Base-by-base conservation (phyloP, 2,113 vertebrate genomes). In the Trogon surrucura region DNA sequence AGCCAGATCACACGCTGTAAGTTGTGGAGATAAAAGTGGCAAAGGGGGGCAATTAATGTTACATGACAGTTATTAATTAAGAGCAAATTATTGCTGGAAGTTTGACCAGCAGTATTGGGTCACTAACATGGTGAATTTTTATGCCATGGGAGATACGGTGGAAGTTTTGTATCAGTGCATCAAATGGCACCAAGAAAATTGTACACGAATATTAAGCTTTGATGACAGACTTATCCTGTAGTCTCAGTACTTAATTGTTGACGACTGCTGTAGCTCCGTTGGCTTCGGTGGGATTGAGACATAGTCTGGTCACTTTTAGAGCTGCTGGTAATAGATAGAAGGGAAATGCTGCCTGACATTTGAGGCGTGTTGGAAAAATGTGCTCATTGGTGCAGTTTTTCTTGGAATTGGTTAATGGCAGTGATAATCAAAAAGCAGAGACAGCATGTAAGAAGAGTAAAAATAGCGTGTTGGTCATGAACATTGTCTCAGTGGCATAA, bases 361-460 rank as follows among this genome's bases (percentile, higher is more conserved):
- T 83, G 71, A 38, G 50, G 91, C 30, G 7, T 75, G 89, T 69
- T 32, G 65, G 93, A 93, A 92, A 82, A 96, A 96, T 4, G 44
- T 86, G n/a, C 56, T 96, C 96, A 95, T 91, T 92, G 95, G 86
- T 72, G 85, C 93, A 96, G 47, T 93, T 80, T 56, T 83, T 89
- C 75, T 72, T 85, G 80, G 71, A 60, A 51, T 96, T 90, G 83
- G 41, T 96, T 96, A 95, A 88, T 95, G 93, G 64, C 41, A 93
- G 89, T 88, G 93, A 73, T 96, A 96, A 97, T 95, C 89, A 95
- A 95, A 94, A 95, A 91, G 80, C 85, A 97, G 89, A 90, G 88
- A 88, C 69, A 67, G 89, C 91, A 95, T 89, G 70, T 97, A 95
- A 97, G 97, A 97, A 85, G 84, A 93, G 82, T 90, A 85, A 91